Evolutionary conservation across 2,113 vertebrate species (phyloP).

Genomic region (Typhlomys cinereus): DNA sequence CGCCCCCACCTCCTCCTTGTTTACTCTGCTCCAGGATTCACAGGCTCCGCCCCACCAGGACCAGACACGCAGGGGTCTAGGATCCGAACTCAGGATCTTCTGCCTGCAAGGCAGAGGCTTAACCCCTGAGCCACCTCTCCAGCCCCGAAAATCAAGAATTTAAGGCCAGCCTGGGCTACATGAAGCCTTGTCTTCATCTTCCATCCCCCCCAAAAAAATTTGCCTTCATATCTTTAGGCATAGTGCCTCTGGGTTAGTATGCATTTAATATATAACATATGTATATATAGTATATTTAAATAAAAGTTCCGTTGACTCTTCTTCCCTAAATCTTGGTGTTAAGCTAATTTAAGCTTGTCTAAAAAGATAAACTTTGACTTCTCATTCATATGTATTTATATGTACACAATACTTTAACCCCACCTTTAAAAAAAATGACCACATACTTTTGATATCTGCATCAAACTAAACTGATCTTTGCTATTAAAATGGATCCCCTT

Average conservation of each 20-base stretch:
- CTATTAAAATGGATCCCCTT: not conserved
- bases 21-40: too few species aligned
- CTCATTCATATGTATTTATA: not conserved
- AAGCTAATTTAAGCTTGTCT: constrained; percentile 9
- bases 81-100: too few species aligned
- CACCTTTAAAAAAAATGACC: not conserved
- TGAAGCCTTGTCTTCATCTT: not conserved
- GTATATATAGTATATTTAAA: not conserved
- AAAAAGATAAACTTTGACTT: constrained; percentile 39
- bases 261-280: not conserved
- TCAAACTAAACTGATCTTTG: constrained; percentile 24
- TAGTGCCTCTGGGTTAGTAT: not conserved
- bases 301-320: not conserved
- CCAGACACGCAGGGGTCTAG: too few species aligned
- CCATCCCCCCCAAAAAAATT: not conserved
- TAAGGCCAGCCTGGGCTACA: not conserved
- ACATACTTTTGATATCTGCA: constrained; percentile 20
- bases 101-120: too few species aligned
- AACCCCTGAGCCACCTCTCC: too few species aligned
- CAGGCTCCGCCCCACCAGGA: too few species aligned
- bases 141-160: not conserved
- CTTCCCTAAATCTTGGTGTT: constrained; percentile 1
- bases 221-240: not conserved
- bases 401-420: not conserved
- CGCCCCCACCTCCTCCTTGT: too few species aligned